phyloP scores from a whole-genome alignment of 2,113 vertebrate genomes.

The Megaptera novaeangliae region DNA sequence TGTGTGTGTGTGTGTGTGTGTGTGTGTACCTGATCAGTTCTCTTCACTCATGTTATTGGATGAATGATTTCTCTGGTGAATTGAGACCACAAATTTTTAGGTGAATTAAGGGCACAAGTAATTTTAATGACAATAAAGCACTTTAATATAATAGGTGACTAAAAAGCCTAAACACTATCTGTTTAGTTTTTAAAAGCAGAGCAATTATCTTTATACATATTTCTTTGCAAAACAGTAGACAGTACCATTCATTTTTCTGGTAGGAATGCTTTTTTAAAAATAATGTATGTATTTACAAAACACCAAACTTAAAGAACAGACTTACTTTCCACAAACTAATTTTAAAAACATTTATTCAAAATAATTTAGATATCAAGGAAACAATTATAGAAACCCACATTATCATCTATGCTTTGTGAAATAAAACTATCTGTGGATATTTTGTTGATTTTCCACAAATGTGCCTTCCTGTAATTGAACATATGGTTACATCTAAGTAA shows the following conservation, averaged over 20 bases:
- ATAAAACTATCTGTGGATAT: neutral
- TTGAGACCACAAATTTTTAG: neutral
- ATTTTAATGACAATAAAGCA: neutral
- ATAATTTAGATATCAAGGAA: neutral
- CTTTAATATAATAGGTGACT: neutral
- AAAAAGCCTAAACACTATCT: neutral
- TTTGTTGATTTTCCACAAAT: neutral
- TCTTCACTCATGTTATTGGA: neutral
- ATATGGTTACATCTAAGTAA: neutral
- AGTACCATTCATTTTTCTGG: neutral
- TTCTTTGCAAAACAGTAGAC: neutral
- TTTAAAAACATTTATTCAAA: slow-evolving; percentile 12
- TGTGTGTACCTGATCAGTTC: neutral
- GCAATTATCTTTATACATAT: neutral
- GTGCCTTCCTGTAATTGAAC: neutral
- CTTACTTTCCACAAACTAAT: neutral
- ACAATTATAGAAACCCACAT: neutral
- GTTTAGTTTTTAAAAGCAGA: neutral
- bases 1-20: neutral
- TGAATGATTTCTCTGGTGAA: neutral
- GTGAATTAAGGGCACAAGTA: neutral
- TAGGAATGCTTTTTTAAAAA: neutral
- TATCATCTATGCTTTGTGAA: neutral
- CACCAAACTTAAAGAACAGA: neutral
- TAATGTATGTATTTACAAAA: neutral